phyloP scores from a whole-genome alignment of 2,113 vertebrate genomes.

The Istiophorus platypterus region DNA sequence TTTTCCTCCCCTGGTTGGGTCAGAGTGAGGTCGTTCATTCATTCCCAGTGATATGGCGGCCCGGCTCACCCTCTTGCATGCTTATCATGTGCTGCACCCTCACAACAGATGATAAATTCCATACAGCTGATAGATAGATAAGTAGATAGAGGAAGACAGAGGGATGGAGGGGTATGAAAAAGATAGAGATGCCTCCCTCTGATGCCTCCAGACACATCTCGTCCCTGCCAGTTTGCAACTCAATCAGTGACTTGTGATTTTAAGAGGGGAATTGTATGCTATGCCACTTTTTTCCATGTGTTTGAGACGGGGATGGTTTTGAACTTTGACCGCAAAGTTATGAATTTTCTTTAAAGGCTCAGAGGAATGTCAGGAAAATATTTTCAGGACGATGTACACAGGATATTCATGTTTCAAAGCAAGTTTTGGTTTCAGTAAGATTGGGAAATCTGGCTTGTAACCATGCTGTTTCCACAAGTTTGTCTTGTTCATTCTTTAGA shows the following conservation, averaged over 20 bases:
- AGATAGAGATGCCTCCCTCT: slow-evolving; percentile 69
- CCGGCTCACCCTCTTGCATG: slow-evolving; percentile 77
- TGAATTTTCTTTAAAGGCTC: slow-evolving; percentile 82
- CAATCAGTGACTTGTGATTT: slow-evolving; percentile 81
- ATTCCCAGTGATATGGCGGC: slow-evolving; percentile 85
- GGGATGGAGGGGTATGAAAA: slow-evolving; percentile 32
- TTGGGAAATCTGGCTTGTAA: slow-evolving; percentile 69
- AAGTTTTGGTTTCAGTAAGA: slow-evolving; percentile 74
- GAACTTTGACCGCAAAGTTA: slow-evolving; percentile 86
- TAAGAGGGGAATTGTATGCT: slow-evolving; percentile 66
- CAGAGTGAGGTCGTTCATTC: slow-evolving; percentile 86
- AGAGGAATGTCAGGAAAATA: slow-evolving; percentile 75
- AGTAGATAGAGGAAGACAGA: slow-evolving; percentile 41
- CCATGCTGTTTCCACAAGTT: slow-evolving; percentile 69
- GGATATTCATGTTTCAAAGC: slow-evolving; percentile 83
- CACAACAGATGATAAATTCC: slow-evolving; percentile 85
- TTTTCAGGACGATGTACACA: slow-evolving; percentile 75
- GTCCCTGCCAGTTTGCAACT: slow-evolving; percentile 80
- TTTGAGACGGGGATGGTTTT: slow-evolving; percentile 63
- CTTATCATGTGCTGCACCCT: slow-evolving; percentile 80
- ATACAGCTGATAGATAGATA: slow-evolving; percentile 61
- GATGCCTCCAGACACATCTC: slow-evolving; percentile 70
- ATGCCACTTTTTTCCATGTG: slow-evolving; percentile 53
- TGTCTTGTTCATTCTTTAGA: slow-evolving; percentile 71
- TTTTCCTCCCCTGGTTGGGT: slow-evolving; percentile 89